phyloP scores from a whole-genome alignment of 2,113 vertebrate genomes.

The Cyanocitta stelleri region DNA sequence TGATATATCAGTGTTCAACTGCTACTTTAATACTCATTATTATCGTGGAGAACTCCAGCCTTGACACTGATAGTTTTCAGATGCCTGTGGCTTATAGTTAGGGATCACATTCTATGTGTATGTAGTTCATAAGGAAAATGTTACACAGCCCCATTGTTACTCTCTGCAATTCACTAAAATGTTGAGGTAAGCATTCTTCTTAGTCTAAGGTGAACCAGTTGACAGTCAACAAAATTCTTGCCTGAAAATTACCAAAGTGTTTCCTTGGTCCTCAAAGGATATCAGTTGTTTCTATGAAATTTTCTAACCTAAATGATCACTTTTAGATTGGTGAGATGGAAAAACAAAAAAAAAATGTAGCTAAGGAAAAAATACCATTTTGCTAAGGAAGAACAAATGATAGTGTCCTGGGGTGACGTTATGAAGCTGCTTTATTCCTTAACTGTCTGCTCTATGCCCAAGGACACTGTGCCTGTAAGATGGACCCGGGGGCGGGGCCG shows the following conservation, averaged over 20 bases:
- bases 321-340: neutral
- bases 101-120: neutral
- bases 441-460: too few species aligned
- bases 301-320: neutral
- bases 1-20: neutral
- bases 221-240: neutral
- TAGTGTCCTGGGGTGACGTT: too few species aligned
- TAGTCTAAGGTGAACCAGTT: neutral
- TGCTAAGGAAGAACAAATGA: neutral
- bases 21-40: neutral
- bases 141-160: neutral
- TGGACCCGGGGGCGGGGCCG: too few species aligned
- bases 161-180: neutral
- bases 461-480: too few species aligned
- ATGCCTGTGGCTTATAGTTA: rapidly evolving
- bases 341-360: neutral
- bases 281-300: neutral
- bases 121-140: neutral
- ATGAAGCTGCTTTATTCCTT: too few species aligned
- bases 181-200: neutral
- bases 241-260: neutral
- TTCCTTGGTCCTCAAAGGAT: neutral
- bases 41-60: neutral
- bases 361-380: neutral
- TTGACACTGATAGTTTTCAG: neutral